Conservation (phyloP, 2,888 invertebrate genomes). For the Prosapia bicincta region DNA sequence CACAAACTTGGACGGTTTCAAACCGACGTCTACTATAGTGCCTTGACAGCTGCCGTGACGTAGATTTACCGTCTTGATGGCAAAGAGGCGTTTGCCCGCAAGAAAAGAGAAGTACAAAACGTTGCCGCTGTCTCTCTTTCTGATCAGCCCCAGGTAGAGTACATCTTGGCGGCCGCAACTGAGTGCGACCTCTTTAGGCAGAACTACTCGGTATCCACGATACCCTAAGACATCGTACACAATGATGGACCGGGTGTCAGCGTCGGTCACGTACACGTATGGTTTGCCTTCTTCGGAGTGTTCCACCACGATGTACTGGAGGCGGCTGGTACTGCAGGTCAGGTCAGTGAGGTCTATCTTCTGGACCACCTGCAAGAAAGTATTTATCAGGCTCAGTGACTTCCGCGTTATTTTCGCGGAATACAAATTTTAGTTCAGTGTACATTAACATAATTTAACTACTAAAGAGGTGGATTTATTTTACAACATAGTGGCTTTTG, state of each 20-base stretch:
- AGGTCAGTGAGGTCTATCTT: slow-evolving; percentile 58
- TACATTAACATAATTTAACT: no score
- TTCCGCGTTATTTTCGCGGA: no score
- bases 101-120: slow-evolving; percentile 62
- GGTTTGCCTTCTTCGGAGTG: slow-evolving; percentile 45
- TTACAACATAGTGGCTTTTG: no score
- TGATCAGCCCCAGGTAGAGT: slow-evolving; percentile 55
- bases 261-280: slow-evolving; percentile 60
- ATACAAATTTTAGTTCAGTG: no score
- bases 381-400: no score
- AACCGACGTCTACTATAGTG: slow-evolving; percentile 1
- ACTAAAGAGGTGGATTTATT: no score
- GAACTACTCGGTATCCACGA: slow-evolving; percentile 60
- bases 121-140: slow-evolving; percentile 54
- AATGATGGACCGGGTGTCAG: slow-evolving; percentile 62
- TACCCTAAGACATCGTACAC: slow-evolving; percentile 61
- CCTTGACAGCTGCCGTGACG: neutral
- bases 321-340: slow-evolving; percentile 55
- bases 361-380: slow-evolving; percentile 50
- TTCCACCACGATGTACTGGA: slow-evolving; percentile 68
- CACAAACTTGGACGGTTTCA: slow-evolving; percentile 11
- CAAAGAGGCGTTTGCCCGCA: slow-evolving; percentile 3
- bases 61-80: slow-evolving; percentile 5
- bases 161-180: slow-evolving; percentile 50
- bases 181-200: slow-evolving; percentile 46